Conservation (phyloP, 2,797 vertebrate genomes). For the Sebastes steindachneri region DNA sequence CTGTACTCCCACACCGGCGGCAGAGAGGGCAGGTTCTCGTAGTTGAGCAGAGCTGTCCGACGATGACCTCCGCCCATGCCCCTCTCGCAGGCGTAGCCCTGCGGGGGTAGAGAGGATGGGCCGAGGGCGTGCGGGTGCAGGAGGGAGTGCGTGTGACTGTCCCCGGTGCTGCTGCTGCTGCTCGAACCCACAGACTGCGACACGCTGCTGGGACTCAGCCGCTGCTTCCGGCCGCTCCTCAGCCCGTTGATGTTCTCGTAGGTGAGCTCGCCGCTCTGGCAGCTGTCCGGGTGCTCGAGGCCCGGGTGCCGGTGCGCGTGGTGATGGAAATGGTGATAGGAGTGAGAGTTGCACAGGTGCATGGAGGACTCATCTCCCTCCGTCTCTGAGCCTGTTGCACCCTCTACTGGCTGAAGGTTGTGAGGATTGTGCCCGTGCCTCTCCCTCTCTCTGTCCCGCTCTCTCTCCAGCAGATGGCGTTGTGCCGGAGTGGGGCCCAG, state of each 20-base stretch:
- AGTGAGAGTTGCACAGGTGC: constrained; percentile 84
- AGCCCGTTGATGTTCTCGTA: constrained; percentile 94
- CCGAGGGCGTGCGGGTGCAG: constrained; percentile 77
- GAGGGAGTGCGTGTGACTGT: constrained; percentile 82
- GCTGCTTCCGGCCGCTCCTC: constrained; percentile 80
- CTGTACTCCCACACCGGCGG: constrained; percentile 96
- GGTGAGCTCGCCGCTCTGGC: constrained; percentile 81
- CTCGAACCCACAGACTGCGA: constrained; percentile 87
- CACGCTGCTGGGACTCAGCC: constrained; percentile 83
- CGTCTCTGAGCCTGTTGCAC: constrained; percentile 82
- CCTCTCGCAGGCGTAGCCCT: constrained; percentile 82
- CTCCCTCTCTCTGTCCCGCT: constrained; percentile 83
- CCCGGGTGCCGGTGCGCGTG: constrained; percentile 85
- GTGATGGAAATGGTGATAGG: constrained; percentile 85
- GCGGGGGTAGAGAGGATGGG: constrained; percentile 73
- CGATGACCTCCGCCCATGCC: constrained; percentile 84
- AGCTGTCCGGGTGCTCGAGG: constrained; percentile 83
- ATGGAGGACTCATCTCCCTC: constrained; percentile 81
- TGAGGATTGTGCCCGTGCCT: constrained; percentile 76
- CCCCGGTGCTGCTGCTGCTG: constrained; percentile 89
- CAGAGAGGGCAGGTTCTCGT: constrained; percentile 95
- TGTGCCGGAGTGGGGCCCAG: constrained; percentile 89
- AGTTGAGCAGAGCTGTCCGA: constrained; percentile 91
- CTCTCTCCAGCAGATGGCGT: constrained; percentile 87
- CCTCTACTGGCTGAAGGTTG: constrained; percentile 79